These are phyloP conservation scores for Pachymerium ferrugineum DNA, from an alignment of 2,888 invertebrate species.

Conservation along the genomic window DNA sequence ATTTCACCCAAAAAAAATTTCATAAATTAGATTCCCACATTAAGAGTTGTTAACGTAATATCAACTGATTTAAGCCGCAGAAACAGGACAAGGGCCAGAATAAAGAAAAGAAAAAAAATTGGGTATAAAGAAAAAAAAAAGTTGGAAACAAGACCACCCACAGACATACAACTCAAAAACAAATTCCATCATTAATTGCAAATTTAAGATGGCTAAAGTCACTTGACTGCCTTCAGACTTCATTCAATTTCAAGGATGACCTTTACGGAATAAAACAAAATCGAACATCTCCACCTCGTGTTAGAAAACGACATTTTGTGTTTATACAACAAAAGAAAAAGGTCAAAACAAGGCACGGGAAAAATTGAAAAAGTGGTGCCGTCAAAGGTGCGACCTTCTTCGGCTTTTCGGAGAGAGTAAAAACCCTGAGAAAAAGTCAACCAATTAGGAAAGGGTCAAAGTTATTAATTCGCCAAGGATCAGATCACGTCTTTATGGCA, in stretches of 20 bases:
- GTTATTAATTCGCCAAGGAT: conserved; percentile 27
- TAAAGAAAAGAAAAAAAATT: neutral
- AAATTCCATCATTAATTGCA: conserved; percentile 27
- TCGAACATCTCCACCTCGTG: no score
- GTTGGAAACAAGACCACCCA: conserved; percentile 29
- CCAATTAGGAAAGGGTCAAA: neutral
- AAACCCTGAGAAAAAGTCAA: conserved; percentile 18
- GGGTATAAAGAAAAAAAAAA: neutral
- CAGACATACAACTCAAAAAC: conserved; percentile 17
- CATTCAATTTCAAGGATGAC: conserved; percentile 22
- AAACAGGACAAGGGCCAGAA: conserved; percentile 23
- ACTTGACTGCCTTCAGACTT: conserved; percentile 23
- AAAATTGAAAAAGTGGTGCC: neutral
- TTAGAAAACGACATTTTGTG: conserved; percentile 1
- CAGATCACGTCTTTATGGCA: conserved; percentile 19
- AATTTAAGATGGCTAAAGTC: conserved; percentile 7
- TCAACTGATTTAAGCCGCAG: conserved; percentile 29
- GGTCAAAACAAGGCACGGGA: conserved; percentile 17
- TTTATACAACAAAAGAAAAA: neutral
- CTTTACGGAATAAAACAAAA: neutral
- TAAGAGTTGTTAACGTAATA: conserved; percentile 28
- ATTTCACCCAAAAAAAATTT: neutral
- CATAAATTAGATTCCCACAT: conserved; percentile 30
- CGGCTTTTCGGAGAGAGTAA: neutral
- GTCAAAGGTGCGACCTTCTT: neutral